These are phyloP conservation scores for Pangasianodon hypophthalmus DNA, from an alignment of 2,113 vertebrate species.

Conservation along the genomic window DNA sequence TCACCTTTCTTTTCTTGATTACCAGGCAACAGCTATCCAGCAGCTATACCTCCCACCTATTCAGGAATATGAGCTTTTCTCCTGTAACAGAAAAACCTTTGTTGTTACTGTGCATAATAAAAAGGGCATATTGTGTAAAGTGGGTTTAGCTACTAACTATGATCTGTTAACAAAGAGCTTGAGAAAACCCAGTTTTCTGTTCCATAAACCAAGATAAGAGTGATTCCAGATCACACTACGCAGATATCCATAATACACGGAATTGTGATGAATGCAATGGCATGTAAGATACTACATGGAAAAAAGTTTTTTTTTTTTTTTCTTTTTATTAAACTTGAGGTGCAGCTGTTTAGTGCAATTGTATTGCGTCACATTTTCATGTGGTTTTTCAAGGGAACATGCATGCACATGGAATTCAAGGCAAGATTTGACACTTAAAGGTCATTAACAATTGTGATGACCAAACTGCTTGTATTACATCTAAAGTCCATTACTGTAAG, in stretches of 20 bases:
- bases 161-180: no score
- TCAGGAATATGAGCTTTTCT: neutral
- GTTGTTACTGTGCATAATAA: neutral
- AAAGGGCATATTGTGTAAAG: neutral
- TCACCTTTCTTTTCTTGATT: neutral
- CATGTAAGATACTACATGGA: slow-evolving; percentile 7
- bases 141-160: neutral
- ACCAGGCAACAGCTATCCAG: neutral
- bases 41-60: slow-evolving; percentile 6
- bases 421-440: slow-evolving; percentile 30
- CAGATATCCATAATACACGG: neutral
- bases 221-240: neutral
- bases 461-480: slow-evolving; percentile 30
- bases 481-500: slow-evolving; percentile 44
- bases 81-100: neutral
- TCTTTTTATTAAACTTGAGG: slow-evolving; percentile 72
- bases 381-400: slow-evolving; percentile 68
- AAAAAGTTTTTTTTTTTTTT: slow-evolving; percentile 36
- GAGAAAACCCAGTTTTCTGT: no score
- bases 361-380: slow-evolving; percentile 70
- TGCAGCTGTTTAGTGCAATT: slow-evolving; percentile 79
- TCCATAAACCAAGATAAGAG: neutral
- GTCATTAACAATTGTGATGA: neutral
- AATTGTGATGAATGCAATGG: neutral
- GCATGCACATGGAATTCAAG: slow-evolving; percentile 68